Evolutionary conservation across 2,888 invertebrate species (phyloP), one percentile per base, ranked within the genome.

Genomic region (Tinea semifulvella): DNA sequence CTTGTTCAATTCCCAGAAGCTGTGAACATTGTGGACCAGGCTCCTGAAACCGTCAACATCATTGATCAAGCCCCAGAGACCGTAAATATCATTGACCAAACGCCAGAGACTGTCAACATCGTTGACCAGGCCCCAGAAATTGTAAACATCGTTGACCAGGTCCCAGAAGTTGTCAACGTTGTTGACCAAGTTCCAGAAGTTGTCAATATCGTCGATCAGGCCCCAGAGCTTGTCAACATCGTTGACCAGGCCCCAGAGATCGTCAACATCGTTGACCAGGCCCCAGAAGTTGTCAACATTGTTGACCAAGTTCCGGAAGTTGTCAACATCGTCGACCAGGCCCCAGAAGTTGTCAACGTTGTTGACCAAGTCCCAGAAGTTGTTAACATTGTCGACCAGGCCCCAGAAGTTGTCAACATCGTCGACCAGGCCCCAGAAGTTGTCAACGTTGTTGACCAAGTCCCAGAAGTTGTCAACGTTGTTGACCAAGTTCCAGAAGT

Each of bases 101-200:
- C 18, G 2, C 38, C 38, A 17, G 38, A 38, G n/a, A 8, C 11
- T 6, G 38, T 38, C 18, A 17, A 38, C n/a, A 11, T 38, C 11
- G 38, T 42, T 1, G 42, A 42, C 13, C 17, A 25, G 27, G 49
- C 58, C 45, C 54, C 53, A 49, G 46, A 45, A 13, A 49, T 48
- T 43, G 55, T 45, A 13, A 36, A 45, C 18, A 49, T 50, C 11
- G 54, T 48, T 7, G 50, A 48, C 11, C 20, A 40, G 13, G 22
- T 26, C 25, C 42, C 47, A 42, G 47, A 44, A 19, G 17, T 17
- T 14, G 48, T 42, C 50, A 20, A 28, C 13, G 55, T 58, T 46
- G 42, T 60, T 45, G 61, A 60, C 8, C 18, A 45, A 14, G 50
- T 42, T 27, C 51, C 52, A 44, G 48, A 40, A 25, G 42, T 44